A percentile compares a stretch with the other conserved stretches of the same genome.
phyloP scores from a whole-genome alignment of 2,113 vertebrate species.

The Mystacornis crossleyi region DNA sequence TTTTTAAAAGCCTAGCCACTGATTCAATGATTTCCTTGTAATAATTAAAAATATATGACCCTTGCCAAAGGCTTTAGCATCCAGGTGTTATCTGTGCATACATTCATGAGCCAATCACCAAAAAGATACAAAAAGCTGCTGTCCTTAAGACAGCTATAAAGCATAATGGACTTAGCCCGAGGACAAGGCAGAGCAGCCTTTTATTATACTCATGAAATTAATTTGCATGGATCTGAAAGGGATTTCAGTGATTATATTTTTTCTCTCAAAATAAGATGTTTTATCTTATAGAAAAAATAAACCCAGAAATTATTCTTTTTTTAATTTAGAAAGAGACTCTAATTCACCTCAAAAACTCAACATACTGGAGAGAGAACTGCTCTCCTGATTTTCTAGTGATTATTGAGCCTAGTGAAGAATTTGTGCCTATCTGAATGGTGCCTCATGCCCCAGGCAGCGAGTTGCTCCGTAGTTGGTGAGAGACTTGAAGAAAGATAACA shows the following conservation, averaged over 20 bases:
- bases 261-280: background rate
- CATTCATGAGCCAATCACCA: background rate
- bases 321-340: background rate
- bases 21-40: background rate
- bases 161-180: background rate
- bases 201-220: background rate
- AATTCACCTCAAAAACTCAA: background rate
- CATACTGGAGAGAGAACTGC: background rate
- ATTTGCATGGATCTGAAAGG: background rate
- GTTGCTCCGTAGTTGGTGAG: background rate
- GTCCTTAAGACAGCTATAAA: background rate
- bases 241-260: background rate
- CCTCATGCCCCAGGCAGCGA: slow-evolving; percentile 4
- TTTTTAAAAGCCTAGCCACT: background rate
- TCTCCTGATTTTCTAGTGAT: background rate
- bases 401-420: background rate
- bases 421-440: background rate
- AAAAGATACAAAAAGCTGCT: background rate
- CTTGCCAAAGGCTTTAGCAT: background rate
- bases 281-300: background rate
- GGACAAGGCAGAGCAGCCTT: background rate
- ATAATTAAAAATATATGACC: background rate
- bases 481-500: background rate
- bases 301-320: background rate
- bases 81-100: background rate